Evolutionary conservation across 1,140 invertebrate genomes (phyloP), one percentile per base, ranked within the genome.

Genomic region (Drosophila arawakana): DNA sequence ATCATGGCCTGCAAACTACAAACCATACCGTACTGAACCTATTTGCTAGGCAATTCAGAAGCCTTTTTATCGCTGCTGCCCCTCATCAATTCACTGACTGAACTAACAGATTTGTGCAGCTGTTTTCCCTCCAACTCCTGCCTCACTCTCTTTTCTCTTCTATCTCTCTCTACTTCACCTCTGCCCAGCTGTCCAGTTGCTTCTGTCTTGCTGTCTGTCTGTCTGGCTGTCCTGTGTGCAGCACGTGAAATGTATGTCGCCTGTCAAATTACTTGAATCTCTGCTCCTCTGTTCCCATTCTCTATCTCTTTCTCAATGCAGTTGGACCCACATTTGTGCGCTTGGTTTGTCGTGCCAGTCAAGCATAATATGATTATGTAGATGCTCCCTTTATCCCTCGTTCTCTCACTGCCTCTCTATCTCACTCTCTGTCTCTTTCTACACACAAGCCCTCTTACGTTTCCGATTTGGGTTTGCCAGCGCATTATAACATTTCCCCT

Each of bases 281-380:
- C 83, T 85, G 76, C 43, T 62, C 68, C 30, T 46, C 10, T 63
- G 39, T 25, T 75, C 67, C 62, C 59, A 83, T 50, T 30, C 25
- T 30, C 25, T 30, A 5, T 30, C 25, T 30, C 25, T 30, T 30
- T 30, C 82, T 86, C 62, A 81, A 85, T 86, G 83, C 83, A 88
- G 73, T 88, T 89, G 84, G 83, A 88, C 84, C 83, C 83, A 88
- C 83, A 86, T 86, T 86, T 89, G 83, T 86, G 82, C 84, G 83
- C 84, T 88, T 88, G 83, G 80, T 88, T 88, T 88, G 83, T 83
- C 84, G 77, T 88, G 83, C 79, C 80, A 88, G 83, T 88, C 83
- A 88, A 88, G 83, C 83, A 88, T 88, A 88, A 88, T 88, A 88
- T 88, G 84, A 88, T 88, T 88, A 88, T 88, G 83, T 88, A 88